These are phyloP conservation scores for Dasypus novemcinctus DNA, from an alignment of 2,113 vertebrate species.

Conservation along the genomic window DNA sequence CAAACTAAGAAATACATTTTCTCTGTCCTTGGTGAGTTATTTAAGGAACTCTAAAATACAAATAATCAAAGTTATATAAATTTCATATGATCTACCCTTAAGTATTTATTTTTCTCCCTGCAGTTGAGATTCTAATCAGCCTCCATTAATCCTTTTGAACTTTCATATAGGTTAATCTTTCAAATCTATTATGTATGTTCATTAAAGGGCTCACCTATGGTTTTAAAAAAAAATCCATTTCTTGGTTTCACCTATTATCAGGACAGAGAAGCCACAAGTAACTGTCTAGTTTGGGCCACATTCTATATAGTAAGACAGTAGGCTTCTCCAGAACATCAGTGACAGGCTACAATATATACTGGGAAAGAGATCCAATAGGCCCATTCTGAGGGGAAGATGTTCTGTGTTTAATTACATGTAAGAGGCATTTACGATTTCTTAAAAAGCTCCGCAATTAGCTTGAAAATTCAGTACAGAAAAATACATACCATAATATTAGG, in stretches of 20 bases:
- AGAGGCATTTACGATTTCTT: neutral
- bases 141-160: constrained; percentile 33
- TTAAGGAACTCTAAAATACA: constrained; percentile 64
- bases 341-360: neutral
- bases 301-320: neutral
- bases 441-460: neutral
- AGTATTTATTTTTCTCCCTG: constrained; percentile 33
- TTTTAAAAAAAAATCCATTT: constrained; percentile 11
- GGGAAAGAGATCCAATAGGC: neutral
- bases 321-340: neutral
- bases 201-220: neutral
- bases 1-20: constrained; percentile 61
- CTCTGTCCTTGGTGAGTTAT: constrained; percentile 52
- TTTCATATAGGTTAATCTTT: constrained; percentile 51
- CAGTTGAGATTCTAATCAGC: constrained; percentile 30
- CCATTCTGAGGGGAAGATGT: neutral
- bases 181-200: constrained; percentile 1
- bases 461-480: neutral
- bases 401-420: neutral
- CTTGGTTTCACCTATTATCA: neutral
- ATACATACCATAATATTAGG: neutral
- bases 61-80: constrained; percentile 60
- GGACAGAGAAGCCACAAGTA: neutral
- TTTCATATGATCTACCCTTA: constrained; percentile 46
- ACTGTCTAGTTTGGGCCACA: neutral